Evolutionary conservation across 2,113 vertebrate genomes (phyloP).

Genomic region (Indicator indicator): DNA sequence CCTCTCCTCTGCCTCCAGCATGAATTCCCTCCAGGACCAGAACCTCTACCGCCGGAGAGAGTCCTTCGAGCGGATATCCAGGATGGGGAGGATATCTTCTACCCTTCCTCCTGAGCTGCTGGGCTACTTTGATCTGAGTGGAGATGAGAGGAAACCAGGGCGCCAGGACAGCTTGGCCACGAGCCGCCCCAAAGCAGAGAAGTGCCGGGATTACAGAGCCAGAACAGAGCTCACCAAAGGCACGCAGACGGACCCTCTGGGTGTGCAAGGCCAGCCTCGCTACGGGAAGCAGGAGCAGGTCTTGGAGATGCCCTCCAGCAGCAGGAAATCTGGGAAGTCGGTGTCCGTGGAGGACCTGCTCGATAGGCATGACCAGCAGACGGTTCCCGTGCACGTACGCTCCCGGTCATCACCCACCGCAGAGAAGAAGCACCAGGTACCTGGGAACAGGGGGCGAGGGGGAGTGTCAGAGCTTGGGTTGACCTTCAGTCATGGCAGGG

Average conservation of each 20-base stretch:
- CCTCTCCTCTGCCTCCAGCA: conserved; percentile 82
- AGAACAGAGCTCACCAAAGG: conserved; percentile 55
- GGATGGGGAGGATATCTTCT: conserved; percentile 41
- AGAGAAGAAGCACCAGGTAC: conserved; percentile 82
- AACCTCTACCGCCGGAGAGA: conserved; percentile 47
- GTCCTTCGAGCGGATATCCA: conserved; percentile 54
- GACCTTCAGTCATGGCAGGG: background rate
- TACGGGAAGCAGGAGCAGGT: conserved; percentile 45
- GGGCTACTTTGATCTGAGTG: conserved; percentile 57
- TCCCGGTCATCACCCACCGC: conserved; percentile 86
- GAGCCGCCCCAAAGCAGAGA: background rate
- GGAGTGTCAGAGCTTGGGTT: accelerated
- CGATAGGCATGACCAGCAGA: conserved; percentile 72
- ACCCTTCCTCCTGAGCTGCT: conserved; percentile 63
- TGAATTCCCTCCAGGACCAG: conserved; percentile 88
- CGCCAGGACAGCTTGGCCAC: conserved; percentile 40
- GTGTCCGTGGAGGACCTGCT: conserved; percentile 89
- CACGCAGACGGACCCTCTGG: background rate
- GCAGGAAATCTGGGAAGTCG: conserved; percentile 78
- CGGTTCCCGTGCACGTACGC: conserved; percentile 76
- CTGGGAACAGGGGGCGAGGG: background rate
- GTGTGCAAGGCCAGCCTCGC: background rate
- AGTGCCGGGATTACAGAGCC: conserved; percentile 33
- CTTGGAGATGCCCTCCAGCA: conserved; percentile 33
- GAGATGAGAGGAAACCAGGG: conserved; percentile 47